These are phyloP conservation scores for Alethe diademata DNA, from an alignment of 2,113 vertebrate genomes.

Conservation along the genomic window DNA sequence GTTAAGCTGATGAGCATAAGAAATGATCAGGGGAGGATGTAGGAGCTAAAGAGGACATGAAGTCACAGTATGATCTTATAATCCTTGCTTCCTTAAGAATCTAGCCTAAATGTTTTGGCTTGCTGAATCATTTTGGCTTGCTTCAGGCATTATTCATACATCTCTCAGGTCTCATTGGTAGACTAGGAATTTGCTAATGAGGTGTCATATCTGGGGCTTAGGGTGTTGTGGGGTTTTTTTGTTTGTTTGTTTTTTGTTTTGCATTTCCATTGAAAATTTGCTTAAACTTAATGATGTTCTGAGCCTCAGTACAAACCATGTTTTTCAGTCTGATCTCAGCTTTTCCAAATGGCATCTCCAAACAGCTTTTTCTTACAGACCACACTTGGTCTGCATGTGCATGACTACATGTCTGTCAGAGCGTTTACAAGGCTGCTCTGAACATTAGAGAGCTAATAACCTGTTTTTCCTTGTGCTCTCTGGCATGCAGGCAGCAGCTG, in stretches of 20 bases:
- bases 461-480: background rate
- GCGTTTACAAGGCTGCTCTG: background rate
- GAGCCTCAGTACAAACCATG: background rate
- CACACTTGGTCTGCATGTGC: background rate
- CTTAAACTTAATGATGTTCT: background rate
- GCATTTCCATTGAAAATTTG: background rate
- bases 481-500: background rate
- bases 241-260: background rate
- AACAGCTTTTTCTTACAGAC: background rate
- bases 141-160: background rate
- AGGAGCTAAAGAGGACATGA: background rate
- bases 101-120: background rate
- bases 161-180: background rate
- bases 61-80: background rate
- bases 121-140: background rate
- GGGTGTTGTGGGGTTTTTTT: background rate
- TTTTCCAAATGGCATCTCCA: background rate
- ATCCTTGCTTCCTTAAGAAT: background rate
- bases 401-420: rapidly evolving
- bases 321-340: background rate
- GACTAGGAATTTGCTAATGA: background rate
- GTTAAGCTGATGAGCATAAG: background rate
- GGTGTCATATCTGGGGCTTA: background rate
- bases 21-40: background rate
- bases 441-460: background rate